Conservation (phyloP, 35 echinoderm and acorn worm species). For the Apostichopus californicus region DNA sequence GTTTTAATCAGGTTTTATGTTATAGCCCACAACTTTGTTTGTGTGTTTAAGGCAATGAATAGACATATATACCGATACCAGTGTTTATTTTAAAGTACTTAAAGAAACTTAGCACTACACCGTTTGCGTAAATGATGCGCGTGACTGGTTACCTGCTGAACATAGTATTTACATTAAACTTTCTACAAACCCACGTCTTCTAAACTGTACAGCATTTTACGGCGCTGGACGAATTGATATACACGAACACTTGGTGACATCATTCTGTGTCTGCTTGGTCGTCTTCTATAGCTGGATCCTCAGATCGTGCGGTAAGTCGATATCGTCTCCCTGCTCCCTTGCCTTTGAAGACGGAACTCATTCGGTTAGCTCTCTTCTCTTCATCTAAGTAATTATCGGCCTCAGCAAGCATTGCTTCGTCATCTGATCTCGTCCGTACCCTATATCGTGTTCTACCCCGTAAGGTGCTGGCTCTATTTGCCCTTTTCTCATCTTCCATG, state of each 20-base stretch:
- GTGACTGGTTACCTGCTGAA: background rate
- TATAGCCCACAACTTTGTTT: no score
- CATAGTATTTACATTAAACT: background rate
- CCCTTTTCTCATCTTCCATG: slow-evolving; percentile 20
- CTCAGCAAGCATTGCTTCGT: background rate
- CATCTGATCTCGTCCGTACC: background rate
- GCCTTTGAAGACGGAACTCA: background rate
- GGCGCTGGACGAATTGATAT: background rate
- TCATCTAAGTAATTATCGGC: background rate
- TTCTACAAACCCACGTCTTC: background rate
- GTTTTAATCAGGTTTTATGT: no score
- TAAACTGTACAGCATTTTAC: background rate
- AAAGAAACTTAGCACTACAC: no score
- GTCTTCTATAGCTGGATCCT: background rate
- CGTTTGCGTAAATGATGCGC: background rate
- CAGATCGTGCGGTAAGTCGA: background rate
- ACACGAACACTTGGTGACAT: background rate
- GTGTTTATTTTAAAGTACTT: no score
- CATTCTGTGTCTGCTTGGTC: background rate
- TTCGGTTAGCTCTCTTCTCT: background rate
- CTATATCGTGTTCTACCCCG: background rate
- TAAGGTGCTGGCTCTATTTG: background rate
- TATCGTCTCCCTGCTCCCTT: background rate
- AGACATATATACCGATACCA: no score
- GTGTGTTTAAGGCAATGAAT: no score